Evolutionary conservation across 1,140 invertebrate species (phyloP), one percentile per base, ranked within the genome.

Genomic region (Drosophila guanche): DNA sequence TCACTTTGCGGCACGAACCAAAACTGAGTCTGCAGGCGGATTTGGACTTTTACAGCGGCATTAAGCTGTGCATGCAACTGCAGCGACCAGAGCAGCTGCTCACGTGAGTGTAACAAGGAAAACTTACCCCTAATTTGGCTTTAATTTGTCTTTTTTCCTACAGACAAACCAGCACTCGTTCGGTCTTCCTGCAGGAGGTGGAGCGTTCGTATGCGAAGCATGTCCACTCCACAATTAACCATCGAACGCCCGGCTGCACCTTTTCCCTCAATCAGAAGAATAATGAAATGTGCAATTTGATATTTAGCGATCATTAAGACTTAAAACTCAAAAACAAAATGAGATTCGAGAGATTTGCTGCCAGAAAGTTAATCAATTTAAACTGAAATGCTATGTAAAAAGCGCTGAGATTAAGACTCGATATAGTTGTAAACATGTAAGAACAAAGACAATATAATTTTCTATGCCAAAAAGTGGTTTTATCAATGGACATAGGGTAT

Each of bases 21-120:
- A 94, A 94, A 72, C 92, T 98, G 5, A 94, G 95, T 84, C 93
- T 97, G 37, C 92, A 94, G 23, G 95, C 96, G 0, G 94, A 97
- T 88, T 93, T 97, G 37, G 95, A 97, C 77, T 98, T 98, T 90
- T 96, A 95, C 45, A 94, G 94, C 22, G 94, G 93, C 42, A 94
- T 96, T 12, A 94, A 95, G 69, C 93, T 97, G 27, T 98, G 97
- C 89, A 94, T 98, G 92, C 95, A 96, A 89, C 93, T 98, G 66
- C 94, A 93, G 33, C 95, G 97, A 75, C 95, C 95, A 4, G 93
- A 95, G 52, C 94, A 95, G 23, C 77, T 92, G 2, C 92, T 96
- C 37, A 94, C 92, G 95, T 96, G 90, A 93, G 91, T 89, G 27
- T 14, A 6, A 8, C 3, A 20, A 5, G 7, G 20, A 14, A 14